Conservation (phyloP, 2,888 invertebrate genomes). For the Dysmachus trigonus region DNA sequence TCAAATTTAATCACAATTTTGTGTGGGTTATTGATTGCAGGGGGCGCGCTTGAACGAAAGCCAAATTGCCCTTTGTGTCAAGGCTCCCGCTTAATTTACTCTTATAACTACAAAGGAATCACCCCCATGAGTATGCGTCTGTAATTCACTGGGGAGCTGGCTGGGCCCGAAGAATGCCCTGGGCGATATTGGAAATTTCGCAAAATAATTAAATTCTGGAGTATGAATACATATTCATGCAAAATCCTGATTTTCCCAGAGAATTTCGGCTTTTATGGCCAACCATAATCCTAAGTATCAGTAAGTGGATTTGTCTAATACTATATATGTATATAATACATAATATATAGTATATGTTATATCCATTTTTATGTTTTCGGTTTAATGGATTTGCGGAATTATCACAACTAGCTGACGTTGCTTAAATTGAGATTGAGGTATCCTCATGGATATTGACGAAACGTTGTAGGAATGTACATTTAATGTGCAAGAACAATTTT, state of each 20-base stretch:
- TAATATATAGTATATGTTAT: too few species aligned
- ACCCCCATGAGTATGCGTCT: neutral
- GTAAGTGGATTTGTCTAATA: neutral
- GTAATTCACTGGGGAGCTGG: neutral
- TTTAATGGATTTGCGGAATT: neutral
- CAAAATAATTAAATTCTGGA: neutral
- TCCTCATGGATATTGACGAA: too few species aligned
- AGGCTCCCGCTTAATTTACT: neutral
- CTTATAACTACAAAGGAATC: neutral
- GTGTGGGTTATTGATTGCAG: neutral
- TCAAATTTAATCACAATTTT: constrained; percentile 22
- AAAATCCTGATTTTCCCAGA: neutral
- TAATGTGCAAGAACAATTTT: too few species aligned
- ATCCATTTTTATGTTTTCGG: neutral
- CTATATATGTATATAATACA: too few species aligned
- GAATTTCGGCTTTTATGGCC: neutral
- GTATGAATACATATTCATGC: neutral
- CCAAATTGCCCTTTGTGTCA: constrained; percentile 12
- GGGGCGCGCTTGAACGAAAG: neutral
- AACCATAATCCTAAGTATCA: neutral
- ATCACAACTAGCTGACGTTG: neutral
- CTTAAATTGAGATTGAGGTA: too few species aligned
- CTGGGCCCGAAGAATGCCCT: neutral
- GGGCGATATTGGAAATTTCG: constrained; percentile 2
- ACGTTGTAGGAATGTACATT: too few species aligned